Base-by-base conservation (phyloP, 2,888 invertebrate species). In the Dusona sp. region DNA sequence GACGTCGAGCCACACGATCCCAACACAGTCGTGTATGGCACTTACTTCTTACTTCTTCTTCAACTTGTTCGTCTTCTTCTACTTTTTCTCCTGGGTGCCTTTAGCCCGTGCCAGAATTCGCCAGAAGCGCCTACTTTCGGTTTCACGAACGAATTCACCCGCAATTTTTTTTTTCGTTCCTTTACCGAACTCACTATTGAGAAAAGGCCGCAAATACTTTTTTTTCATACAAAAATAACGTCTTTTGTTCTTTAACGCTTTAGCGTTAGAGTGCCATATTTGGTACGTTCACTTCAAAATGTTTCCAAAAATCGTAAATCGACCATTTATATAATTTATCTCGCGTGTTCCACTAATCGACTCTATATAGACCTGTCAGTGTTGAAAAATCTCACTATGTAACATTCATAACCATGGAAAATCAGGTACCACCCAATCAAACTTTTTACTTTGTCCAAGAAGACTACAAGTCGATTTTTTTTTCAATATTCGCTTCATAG, bases 1-100 rank as follows among this genome's bases (percentile, higher is more conserved):
- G 81, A 87, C 87, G 87, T 82, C 87, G 78, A 85, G 84, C 84
- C 84, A 81, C 82, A 83, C 83, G 75, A 67, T 84, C 85, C 65
- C 81, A 64, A 51, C 81, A 68, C 73, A 42, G 54, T 67, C 74
- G 67, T 81, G 74, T 86, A 86, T 81, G 84, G 78, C 84, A 84
- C 86, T 87, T 84, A 84, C 67, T 79, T 79, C 72, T 72, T 74
- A 68, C 75, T 38, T 48, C 64, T 79, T 83, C 83, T 83, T 67
- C 73, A 72, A 42, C 51, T 78, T 64, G 42, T 78, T 48, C 73
- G 19, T 74, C 79, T 45, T 72, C 78, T 54, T 74, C 80, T 80
- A 83, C 80, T 64, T 74, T 79, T 77, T 77, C 29, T 64, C 61
- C 61, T n/a, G 22, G 54, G 38, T 36, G 77, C 72, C 74, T 84